Evolutionary conservation across 2,113 vertebrate genomes (phyloP).

Genomic region (Oostethus manadensis): DNA sequence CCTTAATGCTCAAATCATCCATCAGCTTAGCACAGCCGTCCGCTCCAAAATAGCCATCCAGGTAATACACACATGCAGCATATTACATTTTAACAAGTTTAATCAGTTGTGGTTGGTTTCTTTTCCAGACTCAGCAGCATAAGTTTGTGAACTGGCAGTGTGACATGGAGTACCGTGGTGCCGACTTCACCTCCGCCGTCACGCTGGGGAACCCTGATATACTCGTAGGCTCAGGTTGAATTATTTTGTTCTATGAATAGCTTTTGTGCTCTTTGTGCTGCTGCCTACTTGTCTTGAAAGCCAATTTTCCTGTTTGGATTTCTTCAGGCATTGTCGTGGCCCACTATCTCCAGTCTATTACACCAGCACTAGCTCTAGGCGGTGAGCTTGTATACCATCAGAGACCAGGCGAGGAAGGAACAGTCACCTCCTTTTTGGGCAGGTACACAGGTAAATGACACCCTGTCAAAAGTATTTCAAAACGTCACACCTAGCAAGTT

Average conservation of each 20-base stretch:
- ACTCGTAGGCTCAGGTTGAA: constrained; percentile 81
- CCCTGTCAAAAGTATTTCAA: neutral
- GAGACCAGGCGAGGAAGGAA: constrained; percentile 84
- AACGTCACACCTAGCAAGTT: neutral
- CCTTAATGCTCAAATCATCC: constrained; percentile 87
- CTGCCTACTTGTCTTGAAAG: neutral
- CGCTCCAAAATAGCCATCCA: constrained; percentile 87
- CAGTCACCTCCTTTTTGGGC: constrained; percentile 80
- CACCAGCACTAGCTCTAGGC: constrained; percentile 78
- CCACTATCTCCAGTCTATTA: constrained; percentile 85
- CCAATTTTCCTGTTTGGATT: neutral
- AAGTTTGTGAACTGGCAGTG: constrained; percentile 94
- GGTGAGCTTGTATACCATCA: constrained; percentile 86
- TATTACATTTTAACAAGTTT: neutral
- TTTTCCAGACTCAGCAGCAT: constrained; percentile 82
- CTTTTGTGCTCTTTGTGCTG: neutral
- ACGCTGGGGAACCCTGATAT: constrained; percentile 87
- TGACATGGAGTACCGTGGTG: constrained; percentile 83
- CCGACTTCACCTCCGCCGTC: constrained; percentile 80
- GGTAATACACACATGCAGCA: constrained; percentile 53
- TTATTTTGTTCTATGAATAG: neutral
- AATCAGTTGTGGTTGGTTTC: neutral
- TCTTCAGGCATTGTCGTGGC: constrained; percentile 80
- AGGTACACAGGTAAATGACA: constrained; percentile 77
- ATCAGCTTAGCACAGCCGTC: constrained; percentile 77